Evolutionary conservation across 2,888 invertebrate genomes (phyloP), one percentile per base, ranked within the genome.

Genomic region (Cinara cedri): DNA sequence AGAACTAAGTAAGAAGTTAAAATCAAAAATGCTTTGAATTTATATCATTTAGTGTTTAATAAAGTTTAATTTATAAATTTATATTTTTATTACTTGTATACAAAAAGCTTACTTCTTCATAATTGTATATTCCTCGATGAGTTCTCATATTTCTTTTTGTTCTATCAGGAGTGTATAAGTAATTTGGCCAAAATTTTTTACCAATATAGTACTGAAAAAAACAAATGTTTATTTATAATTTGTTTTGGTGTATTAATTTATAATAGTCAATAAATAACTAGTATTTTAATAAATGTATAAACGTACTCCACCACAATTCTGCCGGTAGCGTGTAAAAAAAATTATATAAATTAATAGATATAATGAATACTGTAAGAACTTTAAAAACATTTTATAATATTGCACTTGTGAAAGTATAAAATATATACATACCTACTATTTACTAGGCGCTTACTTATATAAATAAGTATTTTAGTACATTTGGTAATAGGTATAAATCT

Each of bases 291-390:
- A 42, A 72, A 11, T 51, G 51, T 44, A 13, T 51, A 55, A 72
- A 83, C 83, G 76, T 81, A 83, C 83, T n/a, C 82, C 83, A 71
- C 82, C 82, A 72, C 83, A 83, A 62, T 83, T 83, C 83, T 83
- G 62, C 62, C 54, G 55, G 14, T 49, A 42, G 81, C 81, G 81
- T 80, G 81, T 24, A 82, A 80, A 75, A 71, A 80, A 75, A 71
- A 21, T 71, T 57, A 71, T 57, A 16, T 10, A 55, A 42, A 55
- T 4, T 34, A n/a, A n/a, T n/a, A n/a, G n/a, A n/a, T n/a, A 34
- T 34, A 3, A 66, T 1, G 13, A 9, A 60, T 24, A 46, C 1
- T 34, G 34, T 34, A 4, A 34, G 3, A 34, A 34, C 6, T 34
- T 34, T 34, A 34, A 34, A 34, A 34, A 34, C 34, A 34, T 34